Conservation (phyloP, 2,888 invertebrate genomes). For the Papilio protenor region DNA sequence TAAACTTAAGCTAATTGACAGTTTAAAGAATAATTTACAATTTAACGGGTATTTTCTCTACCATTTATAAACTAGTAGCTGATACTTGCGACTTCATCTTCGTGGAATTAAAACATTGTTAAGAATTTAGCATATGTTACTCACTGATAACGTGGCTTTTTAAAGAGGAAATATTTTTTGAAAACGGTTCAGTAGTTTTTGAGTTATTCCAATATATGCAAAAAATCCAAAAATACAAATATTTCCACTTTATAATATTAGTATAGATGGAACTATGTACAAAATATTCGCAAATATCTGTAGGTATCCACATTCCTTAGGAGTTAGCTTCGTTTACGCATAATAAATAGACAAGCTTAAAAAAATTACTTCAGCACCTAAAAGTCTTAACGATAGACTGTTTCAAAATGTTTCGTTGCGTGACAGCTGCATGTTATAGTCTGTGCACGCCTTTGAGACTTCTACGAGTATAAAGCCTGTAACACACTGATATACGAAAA, state of each 20-base stretch:
- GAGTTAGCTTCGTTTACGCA: neutral
- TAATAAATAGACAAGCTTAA: neutral
- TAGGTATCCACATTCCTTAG: neutral
- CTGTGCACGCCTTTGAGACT: slow-evolving; percentile 8
- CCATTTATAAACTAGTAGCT: neutral
- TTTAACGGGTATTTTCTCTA: neutral
- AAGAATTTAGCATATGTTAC: too few relatives aligned
- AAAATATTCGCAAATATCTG: neutral
- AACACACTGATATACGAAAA: neutral
- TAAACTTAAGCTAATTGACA: too few relatives aligned
- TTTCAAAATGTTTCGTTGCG: slow-evolving; percentile 19
- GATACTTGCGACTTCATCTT: too few relatives aligned
- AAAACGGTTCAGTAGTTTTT: too few relatives aligned
- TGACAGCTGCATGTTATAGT: slow-evolving; percentile 24
- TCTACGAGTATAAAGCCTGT: slow-evolving; percentile 16
- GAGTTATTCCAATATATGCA: too few relatives aligned
- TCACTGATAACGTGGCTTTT: too few relatives aligned
- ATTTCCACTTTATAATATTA: too few relatives aligned
- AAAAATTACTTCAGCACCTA: neutral
- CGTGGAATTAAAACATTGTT: too few relatives aligned
- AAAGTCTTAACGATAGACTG: neutral
- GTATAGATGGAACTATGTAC: neutral
- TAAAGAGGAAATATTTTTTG: too few relatives aligned
- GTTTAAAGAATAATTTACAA: too few relatives aligned
- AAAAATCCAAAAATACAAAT: too few relatives aligned